Evolutionary conservation across 2,888 invertebrate species (phyloP).

Genomic region (Pteria penguin): DNA sequence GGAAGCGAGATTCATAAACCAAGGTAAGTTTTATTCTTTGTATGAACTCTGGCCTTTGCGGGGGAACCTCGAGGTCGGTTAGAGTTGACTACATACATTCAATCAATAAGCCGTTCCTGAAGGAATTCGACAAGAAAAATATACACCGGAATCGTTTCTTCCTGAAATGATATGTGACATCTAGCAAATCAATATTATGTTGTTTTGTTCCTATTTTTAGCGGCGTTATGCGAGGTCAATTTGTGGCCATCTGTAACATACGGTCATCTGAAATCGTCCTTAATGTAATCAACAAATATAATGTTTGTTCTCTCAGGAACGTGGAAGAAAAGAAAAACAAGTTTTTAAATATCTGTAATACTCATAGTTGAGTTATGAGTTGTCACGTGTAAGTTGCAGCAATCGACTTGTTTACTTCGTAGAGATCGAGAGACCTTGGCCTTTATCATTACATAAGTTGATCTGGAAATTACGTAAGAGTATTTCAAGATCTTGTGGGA

Average conservation of each 20-base stretch:
- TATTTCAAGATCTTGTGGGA: not conserved
- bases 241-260: not conserved
- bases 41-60: not conserved
- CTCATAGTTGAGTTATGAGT: too few relatives aligned
- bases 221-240: not conserved
- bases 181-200: not conserved
- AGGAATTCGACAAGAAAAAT: too few relatives aligned
- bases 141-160: too few relatives aligned
- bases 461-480: constrained; percentile 11
- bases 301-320: too few relatives aligned
- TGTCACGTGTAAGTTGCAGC: not conserved
- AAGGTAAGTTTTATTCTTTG: not conserved
- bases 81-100: too few relatives aligned
- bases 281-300: too few relatives aligned
- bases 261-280: too few relatives aligned
- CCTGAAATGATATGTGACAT: too few relatives aligned
- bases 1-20: not conserved
- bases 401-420: not conserved
- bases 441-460: constrained; percentile 13
- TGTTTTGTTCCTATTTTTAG: not conserved
- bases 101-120: too few relatives aligned
- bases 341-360: too few relatives aligned
- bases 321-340: too few relatives aligned
- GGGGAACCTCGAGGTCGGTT: too few relatives aligned
- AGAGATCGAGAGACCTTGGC: constrained; percentile 11